Evolutionary conservation across 2,888 invertebrate genomes (phyloP), one percentile per base, ranked within the genome.

Genomic region (Archips crataeganus): DNA sequence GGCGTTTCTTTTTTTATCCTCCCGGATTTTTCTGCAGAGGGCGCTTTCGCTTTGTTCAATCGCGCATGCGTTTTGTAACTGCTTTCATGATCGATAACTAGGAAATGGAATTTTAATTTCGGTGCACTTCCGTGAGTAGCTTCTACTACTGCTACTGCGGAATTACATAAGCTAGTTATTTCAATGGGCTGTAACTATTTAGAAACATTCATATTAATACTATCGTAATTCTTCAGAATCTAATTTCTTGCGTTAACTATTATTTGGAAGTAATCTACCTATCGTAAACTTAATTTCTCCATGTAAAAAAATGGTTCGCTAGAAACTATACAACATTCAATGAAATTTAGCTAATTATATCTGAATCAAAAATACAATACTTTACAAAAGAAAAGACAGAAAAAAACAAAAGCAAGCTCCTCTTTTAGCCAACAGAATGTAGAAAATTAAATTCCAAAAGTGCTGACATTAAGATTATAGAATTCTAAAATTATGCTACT

Each of bases 1-100:
- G 94, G 94, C 94, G 90, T 86, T 85, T 88, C 85, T 84, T 86
- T 82, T 86, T 75, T 80, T 80, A 32, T 73, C 83, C 83, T 74
- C 79, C 54, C 71, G 51, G 71, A 74, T 84, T 85, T 81, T 80
- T 81, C 83, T 85, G 82, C 82, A 93, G 92, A 90, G 87, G 93
- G 92, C 92, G 92, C 85, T 82, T 71, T 70, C 57, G 15, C 54
- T 54, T 54, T 54, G 54, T 70, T 75, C 79, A 67, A 70, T 72
- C 77, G 87, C 93, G 93, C 93, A 93, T 93, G 93, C 93, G 93
- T 91, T 91, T 89, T 81, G 86, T 77, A 78, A 81, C 73, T 85
- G 80, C 81, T 81, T 71, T 51, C 84, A 85, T 87, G 83, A 86
- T 90, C 88, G 77, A 89, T 87, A 86, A 69, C 59, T 60, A 69